These are phyloP conservation scores for Melanostoma scalare DNA, from an alignment of 2,888 invertebrate species.

Conservation along the genomic window DNA sequence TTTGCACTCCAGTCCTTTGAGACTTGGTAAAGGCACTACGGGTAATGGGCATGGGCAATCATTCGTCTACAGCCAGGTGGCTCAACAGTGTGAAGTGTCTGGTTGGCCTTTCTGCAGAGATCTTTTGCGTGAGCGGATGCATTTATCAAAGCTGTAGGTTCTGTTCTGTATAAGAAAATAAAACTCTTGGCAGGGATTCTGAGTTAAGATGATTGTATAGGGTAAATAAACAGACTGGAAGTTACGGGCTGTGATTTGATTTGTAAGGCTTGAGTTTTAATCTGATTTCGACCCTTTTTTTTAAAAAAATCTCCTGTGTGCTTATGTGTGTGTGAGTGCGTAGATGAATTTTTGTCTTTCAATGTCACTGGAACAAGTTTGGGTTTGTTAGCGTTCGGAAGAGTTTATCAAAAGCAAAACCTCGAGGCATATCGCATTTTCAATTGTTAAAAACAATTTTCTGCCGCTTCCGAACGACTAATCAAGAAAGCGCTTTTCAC, in stretches of 20 bases:
- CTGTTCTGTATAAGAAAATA: constrained; percentile 23
- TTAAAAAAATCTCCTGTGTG: too few relatives aligned
- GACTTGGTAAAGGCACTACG: neutral
- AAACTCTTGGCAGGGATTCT: neutral
- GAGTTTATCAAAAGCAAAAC: too few relatives aligned
- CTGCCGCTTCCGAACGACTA: too few relatives aligned
- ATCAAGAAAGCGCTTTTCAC: too few relatives aligned
- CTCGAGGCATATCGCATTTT: too few relatives aligned
- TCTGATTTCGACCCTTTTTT: too few relatives aligned
- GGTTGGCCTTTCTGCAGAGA: constrained; percentile 16
- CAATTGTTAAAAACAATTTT: too few relatives aligned
- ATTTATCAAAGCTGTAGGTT: constrained; percentile 51
- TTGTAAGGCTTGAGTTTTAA: neutral
- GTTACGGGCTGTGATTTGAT: neutral
- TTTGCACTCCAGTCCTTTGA: neutral
- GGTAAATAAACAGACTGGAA: constrained; percentile 17
- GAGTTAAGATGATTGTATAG: constrained; percentile 15
- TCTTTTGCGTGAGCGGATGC: constrained; percentile 70
- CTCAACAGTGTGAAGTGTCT: constrained; percentile 7
- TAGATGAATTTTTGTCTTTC: too few relatives aligned
- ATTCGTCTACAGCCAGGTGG: constrained; percentile 52
- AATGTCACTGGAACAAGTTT: too few relatives aligned
- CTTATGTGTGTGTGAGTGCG: too few relatives aligned
- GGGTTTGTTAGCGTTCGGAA: too few relatives aligned
- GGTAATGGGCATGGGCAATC: constrained; percentile 7